Percentiles rank a stretch among this genome's conserved stretches.
These are phyloP conservation scores for Sebastes hubbsi DNA, from an alignment of 2,797 vertebrate genomes.

Conservation along the genomic window DNA sequence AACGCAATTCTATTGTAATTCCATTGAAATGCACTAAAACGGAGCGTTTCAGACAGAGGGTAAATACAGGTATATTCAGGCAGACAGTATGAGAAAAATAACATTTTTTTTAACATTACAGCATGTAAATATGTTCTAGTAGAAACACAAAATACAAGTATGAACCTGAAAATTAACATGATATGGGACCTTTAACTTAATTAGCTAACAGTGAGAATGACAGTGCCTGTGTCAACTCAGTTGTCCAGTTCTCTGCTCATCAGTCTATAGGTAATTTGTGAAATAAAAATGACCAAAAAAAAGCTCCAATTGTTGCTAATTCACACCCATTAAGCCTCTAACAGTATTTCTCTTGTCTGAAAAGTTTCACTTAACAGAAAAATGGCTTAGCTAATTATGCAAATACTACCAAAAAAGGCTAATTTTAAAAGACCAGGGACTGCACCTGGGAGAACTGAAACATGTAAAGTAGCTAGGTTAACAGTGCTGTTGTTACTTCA, in stretches of 20 bases:
- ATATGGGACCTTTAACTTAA: background rate
- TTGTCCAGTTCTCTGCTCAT: background rate
- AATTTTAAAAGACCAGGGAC: background rate
- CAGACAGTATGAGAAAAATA: too few relatives aligned
- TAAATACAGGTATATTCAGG: too few relatives aligned
- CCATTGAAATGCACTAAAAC: too few relatives aligned
- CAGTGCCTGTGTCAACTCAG: background rate
- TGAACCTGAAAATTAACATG: too few relatives aligned
- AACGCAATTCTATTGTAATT: too few relatives aligned
- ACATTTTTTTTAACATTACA: too few relatives aligned
- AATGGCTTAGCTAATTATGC: conserved; percentile 64
- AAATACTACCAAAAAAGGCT: fast-evolving
- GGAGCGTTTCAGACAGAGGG: too few relatives aligned
- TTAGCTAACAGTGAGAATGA: background rate
- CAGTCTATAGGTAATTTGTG: background rate
- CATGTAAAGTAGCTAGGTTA: background rate
- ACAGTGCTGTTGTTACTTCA: background rate
- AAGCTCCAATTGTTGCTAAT: background rate
- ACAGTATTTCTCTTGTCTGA: background rate
- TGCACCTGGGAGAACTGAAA: background rate
- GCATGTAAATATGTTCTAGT: too few relatives aligned
- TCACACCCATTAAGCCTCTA: background rate
- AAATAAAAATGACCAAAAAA: background rate
- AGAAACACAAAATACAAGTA: too few relatives aligned
- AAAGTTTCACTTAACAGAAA: conserved; percentile 62